These are phyloP conservation scores for Colius striatus DNA, from an alignment of 2,113 vertebrate species.

Conservation along the genomic window DNA sequence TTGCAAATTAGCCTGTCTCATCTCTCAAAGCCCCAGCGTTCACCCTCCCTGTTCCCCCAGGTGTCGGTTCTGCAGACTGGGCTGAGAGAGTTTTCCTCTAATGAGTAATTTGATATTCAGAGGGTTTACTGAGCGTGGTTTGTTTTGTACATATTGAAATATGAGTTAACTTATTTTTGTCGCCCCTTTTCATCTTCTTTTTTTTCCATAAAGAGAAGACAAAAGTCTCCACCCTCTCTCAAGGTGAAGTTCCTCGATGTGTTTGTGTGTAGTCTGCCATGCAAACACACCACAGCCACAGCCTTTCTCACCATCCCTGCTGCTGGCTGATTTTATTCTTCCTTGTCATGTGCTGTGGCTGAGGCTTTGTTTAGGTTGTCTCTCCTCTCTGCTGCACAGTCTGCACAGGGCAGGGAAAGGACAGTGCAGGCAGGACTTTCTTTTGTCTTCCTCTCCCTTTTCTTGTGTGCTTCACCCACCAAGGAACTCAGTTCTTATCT, in stretches of 20 bases:
- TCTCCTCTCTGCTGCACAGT: background rate
- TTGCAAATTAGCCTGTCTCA: background rate
- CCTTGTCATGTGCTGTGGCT: background rate
- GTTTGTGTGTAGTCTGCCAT: background rate
- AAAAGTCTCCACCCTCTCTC: constrained; percentile 17
- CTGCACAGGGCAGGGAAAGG: background rate
- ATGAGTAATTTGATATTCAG: constrained; percentile 26
- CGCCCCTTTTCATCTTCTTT: constrained; percentile 38
- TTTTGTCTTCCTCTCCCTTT: background rate
- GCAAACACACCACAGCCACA: background rate
- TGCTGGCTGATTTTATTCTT: background rate
- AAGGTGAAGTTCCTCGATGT: background rate
- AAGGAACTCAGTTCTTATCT: background rate
- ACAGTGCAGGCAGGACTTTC: background rate
- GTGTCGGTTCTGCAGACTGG: background rate
- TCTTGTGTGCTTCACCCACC: background rate
- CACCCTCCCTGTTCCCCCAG: background rate
- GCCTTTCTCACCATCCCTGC: background rate
- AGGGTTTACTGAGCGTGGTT: constrained; percentile 36
- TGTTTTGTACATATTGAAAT: constrained; percentile 73
- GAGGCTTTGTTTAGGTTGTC: background rate
- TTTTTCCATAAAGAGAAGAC: background rate
- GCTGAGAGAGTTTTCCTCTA: constrained; percentile 27
- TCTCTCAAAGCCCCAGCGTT: background rate
- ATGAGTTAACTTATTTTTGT: constrained; percentile 68